A percentile compares a stretch with the other conserved stretches of the same genome.
These are phyloP conservation scores for Gymnobelideus leadbeateri DNA, from an alignment of 2,113 vertebrate genomes.

Conservation along the genomic window DNA sequence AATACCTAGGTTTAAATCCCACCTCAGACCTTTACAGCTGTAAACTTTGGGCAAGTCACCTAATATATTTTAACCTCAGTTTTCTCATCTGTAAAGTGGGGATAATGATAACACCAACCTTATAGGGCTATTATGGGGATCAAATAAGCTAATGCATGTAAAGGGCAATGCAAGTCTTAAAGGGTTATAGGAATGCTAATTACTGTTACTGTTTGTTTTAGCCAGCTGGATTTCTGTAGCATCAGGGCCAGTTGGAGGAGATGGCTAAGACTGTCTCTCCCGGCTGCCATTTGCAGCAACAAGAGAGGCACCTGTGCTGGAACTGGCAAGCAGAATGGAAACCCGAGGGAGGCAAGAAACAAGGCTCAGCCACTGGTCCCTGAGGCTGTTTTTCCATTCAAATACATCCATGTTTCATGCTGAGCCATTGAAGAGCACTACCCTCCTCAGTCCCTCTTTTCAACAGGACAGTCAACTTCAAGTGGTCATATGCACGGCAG, in stretches of 20 bases:
- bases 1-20: neutral
- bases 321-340: neutral
- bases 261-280: neutral
- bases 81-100: neutral
- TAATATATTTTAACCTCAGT: neutral
- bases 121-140: neutral
- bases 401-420: slow-evolving; percentile 21
- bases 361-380: neutral
- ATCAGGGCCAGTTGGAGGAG: neutral
- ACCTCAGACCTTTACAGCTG: neutral
- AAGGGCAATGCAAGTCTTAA: neutral
- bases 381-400: slow-evolving; percentile 37
- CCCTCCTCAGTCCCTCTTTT: slow-evolving; percentile 41
- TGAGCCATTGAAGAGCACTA: slow-evolving; percentile 39
- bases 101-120: neutral
- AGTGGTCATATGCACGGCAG: slow-evolving; percentile 3
- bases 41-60: neutral
- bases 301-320: neutral
- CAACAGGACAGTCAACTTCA: slow-evolving; percentile 47
- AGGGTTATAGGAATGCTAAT: neutral
- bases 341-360: neutral
- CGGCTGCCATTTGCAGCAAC: neutral
- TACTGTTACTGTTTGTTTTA: neutral
- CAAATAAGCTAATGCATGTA: neutral
- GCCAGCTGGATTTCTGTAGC: neutral